Base-by-base conservation (phyloP, 1,140 invertebrate genomes). In the Bombyx mori region DNA sequence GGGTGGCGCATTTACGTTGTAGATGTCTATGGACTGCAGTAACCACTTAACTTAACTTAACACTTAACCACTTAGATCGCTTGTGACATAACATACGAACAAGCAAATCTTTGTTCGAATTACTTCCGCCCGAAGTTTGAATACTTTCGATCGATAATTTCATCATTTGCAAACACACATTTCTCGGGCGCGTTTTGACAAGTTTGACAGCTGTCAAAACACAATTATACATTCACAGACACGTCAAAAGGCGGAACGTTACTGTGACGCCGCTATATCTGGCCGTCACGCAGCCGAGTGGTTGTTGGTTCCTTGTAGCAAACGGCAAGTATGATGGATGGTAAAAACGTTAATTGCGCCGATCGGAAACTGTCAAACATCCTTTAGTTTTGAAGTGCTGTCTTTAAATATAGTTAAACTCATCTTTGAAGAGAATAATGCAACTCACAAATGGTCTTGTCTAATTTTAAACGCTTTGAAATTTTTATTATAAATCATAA, bases 151-250 rank as follows among this genome's bases (percentile, higher is more conserved):
- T 42, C 54, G 47, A 56, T 44, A 18, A 56, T 56, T 18, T 56
- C 54, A 35, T 56, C 44, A 26, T 35, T 26, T 6, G 50, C 42
- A 50, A 50, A 51, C 42, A 42, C 42, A 42, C 26, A 5, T 35
- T 35, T 26, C 50, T 35, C 50, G 22, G 26, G 50, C 50, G 42
- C 49, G 54, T 61, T 53, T 61, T 60, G 58, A 60, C 53, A 55
- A 22, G 45, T 52, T 52, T 60, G 56, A 62, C 63, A 52, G 58
- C 61, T 58, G 61, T 66, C 65, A 61, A 63, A 63, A 60, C 55
- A 63, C 58, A 64, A 58, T 64, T 57, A 60, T 52, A 51, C 44
- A 58, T 60, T 63, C 57, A 57, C 52, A 60, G 60, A 63, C 58
- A 54, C 51, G 56, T 64, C 56, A 45, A 45, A 57, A 57, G 43